Base-by-base conservation (phyloP, 23 tunicate species). In the Styela plicata region DNA sequence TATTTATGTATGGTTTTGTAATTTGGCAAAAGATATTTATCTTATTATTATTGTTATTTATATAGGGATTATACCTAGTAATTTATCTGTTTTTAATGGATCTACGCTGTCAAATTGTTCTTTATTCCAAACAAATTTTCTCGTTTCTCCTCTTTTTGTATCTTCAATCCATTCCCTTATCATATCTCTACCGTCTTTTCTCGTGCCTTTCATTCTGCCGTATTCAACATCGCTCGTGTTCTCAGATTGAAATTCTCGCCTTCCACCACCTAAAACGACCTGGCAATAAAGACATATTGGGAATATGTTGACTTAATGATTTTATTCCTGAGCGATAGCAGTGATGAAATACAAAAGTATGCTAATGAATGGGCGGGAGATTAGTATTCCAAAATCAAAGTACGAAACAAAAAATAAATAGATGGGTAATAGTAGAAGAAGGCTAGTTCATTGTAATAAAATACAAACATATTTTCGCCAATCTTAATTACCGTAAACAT, bases 191-290 rank as follows among this genome's bases (percentile, higher is more conserved):
- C 97, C 97, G 78, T 92, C 97, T 22, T 22, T 35, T 52, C 97
- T 78, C 10, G 24, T 63, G 2, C 83, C 77, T 0, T 32, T 61
- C 10, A 23, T 28, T 29, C 16, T 13, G 25, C 80, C 73, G 67
- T 87, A 83, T 57, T 84, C 91, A 3, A 61, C 80, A 64, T 92
- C 97, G 57, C 23, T 10, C 17, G 85, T 84, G 1, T 82, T 53
- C 1, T 37, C 66, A 22, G 97, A 89, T 73, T 52, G 77, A 68
- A 92, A 92, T 33, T 83, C 84, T 77, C 63, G 69, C 63, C 97
- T 74, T 0, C 97, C 97, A 22, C 97, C 97, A 5, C 97, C 88
- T 3, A 92, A 74, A 33, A 86, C 89, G 33, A 92, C 97, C 97
- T 92, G 36, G 7, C 13, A 3, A 71, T 33, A 16, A 3, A 26